A percentile compares a stretch with the other conserved stretches of the same genome.
phyloP scores from a whole-genome alignment of 2,113 vertebrate genomes.

The Apeltes quadracus region DNA sequence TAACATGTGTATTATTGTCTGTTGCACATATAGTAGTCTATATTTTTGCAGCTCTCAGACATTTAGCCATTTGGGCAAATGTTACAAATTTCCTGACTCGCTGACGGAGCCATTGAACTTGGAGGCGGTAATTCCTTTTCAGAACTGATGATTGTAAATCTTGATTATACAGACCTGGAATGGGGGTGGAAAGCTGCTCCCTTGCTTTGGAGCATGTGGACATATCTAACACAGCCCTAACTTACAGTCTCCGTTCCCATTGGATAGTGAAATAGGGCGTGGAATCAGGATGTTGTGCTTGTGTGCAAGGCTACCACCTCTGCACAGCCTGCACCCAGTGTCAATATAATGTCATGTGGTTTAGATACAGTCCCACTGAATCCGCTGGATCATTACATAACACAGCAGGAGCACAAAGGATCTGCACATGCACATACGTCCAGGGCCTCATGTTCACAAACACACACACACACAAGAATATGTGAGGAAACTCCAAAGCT shows the following conservation, averaged over 20 bases:
- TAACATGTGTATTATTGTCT: neutral
- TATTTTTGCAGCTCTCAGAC: neutral
- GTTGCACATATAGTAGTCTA: neutral
- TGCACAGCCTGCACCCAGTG: constrained; percentile 41
- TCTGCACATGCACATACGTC: neutral
- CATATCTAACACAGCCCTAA: neutral
- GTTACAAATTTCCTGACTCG: neutral
- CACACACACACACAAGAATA: constrained; percentile 12
- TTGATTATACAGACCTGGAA: neutral
- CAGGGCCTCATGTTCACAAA: constrained; percentile 2
- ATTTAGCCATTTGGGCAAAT: neutral
- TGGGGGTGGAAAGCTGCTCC: neutral
- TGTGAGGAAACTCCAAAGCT: constrained; percentile 55
- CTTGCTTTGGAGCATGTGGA: neutral
- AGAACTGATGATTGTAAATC: neutral
- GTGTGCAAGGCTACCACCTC: neutral
- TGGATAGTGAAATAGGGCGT: constrained; percentile 18
- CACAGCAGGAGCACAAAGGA: constrained; percentile 3
- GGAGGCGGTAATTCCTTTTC: neutral
- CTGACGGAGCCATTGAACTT: neutral
- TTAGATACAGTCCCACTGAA: constrained; percentile 43
- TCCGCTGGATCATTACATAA: constrained; percentile 58
- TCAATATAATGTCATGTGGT: constrained; percentile 53
- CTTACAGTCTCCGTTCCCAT: neutral
- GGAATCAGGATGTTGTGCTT: constrained; percentile 5